Evolutionary conservation across 2,113 vertebrate genomes (phyloP).

Genomic region (Saccopteryx leptura): DNA sequence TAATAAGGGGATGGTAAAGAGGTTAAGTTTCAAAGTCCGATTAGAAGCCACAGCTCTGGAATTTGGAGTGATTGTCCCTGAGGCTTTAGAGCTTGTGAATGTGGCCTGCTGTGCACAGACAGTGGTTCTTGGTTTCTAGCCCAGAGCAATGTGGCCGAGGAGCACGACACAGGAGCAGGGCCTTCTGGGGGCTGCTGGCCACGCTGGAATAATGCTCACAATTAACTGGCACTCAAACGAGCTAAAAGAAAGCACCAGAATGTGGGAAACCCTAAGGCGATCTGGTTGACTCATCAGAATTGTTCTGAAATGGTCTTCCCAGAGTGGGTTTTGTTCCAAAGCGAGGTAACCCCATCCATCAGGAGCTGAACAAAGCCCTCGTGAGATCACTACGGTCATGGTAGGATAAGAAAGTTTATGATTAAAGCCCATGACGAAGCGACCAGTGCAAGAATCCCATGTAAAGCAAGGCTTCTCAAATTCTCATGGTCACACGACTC

Average conservation of each 20-base stretch:
- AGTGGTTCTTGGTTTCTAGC: conserved; percentile 16
- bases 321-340: background rate
- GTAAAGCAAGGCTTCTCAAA: background rate
- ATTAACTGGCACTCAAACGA: background rate
- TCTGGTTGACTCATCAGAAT: background rate
- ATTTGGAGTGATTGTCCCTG: background rate
- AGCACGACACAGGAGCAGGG: background rate
- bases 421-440: background rate
- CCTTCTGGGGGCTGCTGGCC: background rate
- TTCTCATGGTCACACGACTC: accelerated
- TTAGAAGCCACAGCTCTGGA: background rate
- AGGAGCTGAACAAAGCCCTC: background rate
- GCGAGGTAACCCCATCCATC: background rate
- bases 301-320: background rate
- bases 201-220: background rate
- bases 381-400: background rate
- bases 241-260: background rate
- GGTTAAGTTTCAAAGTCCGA: conserved; percentile 61
- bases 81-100: conserved; percentile 56
- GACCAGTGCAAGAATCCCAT: background rate
- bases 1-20: conserved; percentile 7
- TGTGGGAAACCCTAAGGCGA: background rate
- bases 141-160: background rate
- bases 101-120: conserved; percentile 63
- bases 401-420: background rate